Conservation (phyloP, 2,797 vertebrate species). For the Falco peregrinus region DNA sequence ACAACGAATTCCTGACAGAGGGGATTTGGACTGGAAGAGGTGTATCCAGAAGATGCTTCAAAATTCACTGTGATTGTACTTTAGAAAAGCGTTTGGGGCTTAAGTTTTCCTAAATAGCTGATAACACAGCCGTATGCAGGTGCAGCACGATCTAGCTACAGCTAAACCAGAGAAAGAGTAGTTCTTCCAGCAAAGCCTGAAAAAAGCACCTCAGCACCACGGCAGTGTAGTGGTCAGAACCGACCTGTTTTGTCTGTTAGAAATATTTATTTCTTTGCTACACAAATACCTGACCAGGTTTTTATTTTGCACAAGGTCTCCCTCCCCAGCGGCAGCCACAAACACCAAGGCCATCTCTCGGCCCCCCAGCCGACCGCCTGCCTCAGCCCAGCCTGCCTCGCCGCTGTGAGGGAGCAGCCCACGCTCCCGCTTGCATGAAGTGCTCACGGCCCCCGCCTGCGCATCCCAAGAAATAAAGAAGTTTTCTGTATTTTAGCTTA, state of each 20-base stretch:
- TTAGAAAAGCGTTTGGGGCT: not conserved
- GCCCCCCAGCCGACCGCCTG: not conserved
- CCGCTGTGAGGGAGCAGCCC: not conserved
- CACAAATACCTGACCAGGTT: not conserved
- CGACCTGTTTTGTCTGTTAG: not conserved
- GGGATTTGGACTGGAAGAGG: not conserved
- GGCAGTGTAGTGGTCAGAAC: not conserved
- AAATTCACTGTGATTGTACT: not conserved
- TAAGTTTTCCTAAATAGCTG: not conserved
- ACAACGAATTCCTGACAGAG: not conserved
- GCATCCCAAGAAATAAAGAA: not conserved
- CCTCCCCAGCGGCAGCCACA: not conserved
- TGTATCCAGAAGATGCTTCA: not conserved
- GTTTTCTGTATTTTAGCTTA: not conserved
- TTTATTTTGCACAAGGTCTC: not conserved
- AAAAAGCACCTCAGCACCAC: not conserved
- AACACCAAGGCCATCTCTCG: not conserved
- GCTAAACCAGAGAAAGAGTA: rapidly evolving
- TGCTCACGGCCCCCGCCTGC: rapidly evolving
- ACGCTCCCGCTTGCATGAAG: rapidly evolving
- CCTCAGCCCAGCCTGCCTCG: not conserved
- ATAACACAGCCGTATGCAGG: not conserved
- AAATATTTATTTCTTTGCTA: not conserved
- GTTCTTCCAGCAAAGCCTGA: not conserved
- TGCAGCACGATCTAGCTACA: not conserved